Evolutionary conservation across 2,888 invertebrate species (phyloP).

Genomic region (Drosophila seclusa): DNA sequence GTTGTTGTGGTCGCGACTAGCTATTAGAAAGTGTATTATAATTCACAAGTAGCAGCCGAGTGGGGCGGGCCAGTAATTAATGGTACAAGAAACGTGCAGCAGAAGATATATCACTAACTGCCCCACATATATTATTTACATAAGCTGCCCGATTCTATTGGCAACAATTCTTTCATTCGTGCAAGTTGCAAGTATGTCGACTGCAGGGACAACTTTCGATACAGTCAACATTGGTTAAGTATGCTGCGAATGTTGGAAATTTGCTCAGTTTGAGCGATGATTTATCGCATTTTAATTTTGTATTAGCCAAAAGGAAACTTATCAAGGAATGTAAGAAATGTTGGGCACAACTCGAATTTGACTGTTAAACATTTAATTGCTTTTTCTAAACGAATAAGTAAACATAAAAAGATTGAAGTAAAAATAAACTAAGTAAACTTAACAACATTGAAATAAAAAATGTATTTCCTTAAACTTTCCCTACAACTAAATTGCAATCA

Average conservation of each 20-base stretch:
- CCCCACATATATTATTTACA: neutral
- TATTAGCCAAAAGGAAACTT: neutral
- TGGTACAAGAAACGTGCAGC: neutral
- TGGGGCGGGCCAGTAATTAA: neutral
- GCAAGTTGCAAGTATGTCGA: neutral
- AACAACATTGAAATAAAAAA: too few relatives aligned
- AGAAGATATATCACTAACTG: neutral
- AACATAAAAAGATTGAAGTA: neutral
- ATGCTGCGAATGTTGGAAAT: neutral
- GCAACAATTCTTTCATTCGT: neutral
- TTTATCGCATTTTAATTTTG: neutral
- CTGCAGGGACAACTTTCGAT: neutral
- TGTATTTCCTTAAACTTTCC: neutral
- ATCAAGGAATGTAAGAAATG: neutral
- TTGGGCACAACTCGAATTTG: neutral
- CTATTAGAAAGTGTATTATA: slow-evolving; percentile 16
- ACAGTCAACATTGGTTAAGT: neutral
- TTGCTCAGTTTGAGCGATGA: neutral
- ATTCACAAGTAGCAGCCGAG: neutral
- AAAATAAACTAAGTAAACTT: too few relatives aligned
- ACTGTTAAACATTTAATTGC: neutral
- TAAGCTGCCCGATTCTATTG: neutral
- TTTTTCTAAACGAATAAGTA: neutral
- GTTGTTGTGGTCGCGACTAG: slow-evolving; percentile 12
- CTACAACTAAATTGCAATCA: neutral